A percentile compares a stretch with the other conserved stretches of the same genome.
Conservation (phyloP, 1,140 invertebrate genomes). For the Drosophila littoralis region DNA sequence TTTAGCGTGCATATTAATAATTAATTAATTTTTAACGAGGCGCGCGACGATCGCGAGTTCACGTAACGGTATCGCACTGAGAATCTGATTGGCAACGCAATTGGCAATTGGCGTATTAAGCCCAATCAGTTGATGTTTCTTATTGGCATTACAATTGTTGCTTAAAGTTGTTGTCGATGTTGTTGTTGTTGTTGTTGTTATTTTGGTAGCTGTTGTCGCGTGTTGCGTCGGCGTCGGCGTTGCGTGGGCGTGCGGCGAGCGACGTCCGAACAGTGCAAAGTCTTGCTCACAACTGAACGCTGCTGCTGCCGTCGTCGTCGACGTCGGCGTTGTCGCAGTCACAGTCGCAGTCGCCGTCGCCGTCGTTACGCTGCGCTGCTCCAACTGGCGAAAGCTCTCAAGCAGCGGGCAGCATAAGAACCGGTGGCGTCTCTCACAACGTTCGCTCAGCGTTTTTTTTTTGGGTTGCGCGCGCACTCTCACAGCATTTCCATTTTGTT, state of each 20-base stretch:
- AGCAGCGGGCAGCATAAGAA: conserved; percentile 24
- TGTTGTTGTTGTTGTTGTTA: conserved; percentile 12
- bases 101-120: not conserved
- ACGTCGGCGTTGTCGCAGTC: conserved; percentile 4
- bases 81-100: conserved; percentile 29
- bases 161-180: not conserved
- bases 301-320: conserved; percentile 31
- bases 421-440: conserved; percentile 24
- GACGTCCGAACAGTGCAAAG: conserved; percentile 61
- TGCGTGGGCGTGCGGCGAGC: conserved; percentile 41
- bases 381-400: conserved; percentile 40
- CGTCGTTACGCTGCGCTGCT: conserved; percentile 36
- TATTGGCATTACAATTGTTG: conserved; percentile 31
- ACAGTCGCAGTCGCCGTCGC: conserved; percentile 4
- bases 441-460: conserved; percentile 2
- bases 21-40: conserved; percentile 65
- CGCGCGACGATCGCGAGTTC: conserved; percentile 55
- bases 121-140: conserved; percentile 19
- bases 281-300: conserved; percentile 58
- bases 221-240: conserved; percentile 44
- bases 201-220: conserved; percentile 41
- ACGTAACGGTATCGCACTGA: conserved; percentile 11
- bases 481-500: conserved; percentile 71
- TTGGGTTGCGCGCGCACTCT: conserved; percentile 39
- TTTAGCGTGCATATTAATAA: conserved; percentile 21